Conservation (phyloP, 1,140 invertebrate species). For the Holotrichia oblita region DNA sequence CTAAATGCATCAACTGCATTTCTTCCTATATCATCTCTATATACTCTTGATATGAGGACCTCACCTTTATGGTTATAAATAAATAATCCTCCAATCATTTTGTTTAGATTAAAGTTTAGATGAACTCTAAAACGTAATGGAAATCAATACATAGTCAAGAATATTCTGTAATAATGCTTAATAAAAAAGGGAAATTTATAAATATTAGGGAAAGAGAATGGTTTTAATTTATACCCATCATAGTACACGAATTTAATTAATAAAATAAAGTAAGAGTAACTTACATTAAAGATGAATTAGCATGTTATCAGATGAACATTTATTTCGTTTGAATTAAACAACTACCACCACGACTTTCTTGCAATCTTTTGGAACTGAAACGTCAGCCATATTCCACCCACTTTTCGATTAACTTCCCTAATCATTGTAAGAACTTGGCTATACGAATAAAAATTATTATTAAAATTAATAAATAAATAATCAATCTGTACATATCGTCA, state of each 20-base stretch:
- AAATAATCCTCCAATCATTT: constrained; percentile 99
- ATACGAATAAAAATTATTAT: constrained; percentile 21
- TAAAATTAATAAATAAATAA: constrained; percentile 33
- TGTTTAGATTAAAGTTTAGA: constrained; percentile 53
- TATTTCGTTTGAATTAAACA: neutral
- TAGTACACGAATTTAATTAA: neutral
- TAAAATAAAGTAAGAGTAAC: neutral
- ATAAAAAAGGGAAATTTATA: neutral
- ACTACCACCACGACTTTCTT: neutral
- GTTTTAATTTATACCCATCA: too few species aligned
- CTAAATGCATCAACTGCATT: constrained; percentile 99
- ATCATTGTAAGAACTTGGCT: constrained; percentile 33
- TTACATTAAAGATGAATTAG: neutral
- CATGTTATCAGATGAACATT: neutral
- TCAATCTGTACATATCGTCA: constrained; percentile 6
- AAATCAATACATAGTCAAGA: neutral
- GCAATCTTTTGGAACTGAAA: neutral
- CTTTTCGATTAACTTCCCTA: constrained; percentile 37
- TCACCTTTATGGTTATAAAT: constrained; percentile 99
- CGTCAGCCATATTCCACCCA: constrained; percentile 39
- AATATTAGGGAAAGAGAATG: neutral
- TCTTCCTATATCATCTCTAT: constrained; percentile 98
- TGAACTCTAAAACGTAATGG: neutral
- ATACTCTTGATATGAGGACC: constrained; percentile 99
- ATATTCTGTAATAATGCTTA: neutral